Evolutionary conservation across 1,140 invertebrate genomes (phyloP), one percentile per base, ranked within the genome.

Genomic region (Gonatopus flavifemur): DNA sequence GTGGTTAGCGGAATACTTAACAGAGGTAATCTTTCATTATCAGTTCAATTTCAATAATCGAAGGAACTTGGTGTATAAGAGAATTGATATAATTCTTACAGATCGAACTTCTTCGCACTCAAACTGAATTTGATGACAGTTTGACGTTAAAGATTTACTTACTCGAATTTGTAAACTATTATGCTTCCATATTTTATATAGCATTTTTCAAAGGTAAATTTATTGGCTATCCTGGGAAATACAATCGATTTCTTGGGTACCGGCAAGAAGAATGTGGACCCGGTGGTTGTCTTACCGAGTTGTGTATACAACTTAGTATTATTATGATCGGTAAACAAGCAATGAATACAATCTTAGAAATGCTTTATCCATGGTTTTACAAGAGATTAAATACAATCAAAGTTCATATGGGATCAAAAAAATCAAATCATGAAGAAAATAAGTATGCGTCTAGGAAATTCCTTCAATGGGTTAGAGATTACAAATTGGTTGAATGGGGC

Each of bases 91-190:
- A 25, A 37, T 53, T 13, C 37, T 67, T 56, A 30, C 31, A 73
- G 64, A 69, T 94, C 73, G 93, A 99, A 81, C 82, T 97, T 57
- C 85, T 93, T 43, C 81, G 96, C 46, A 98, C 96, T 0, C 95
- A 98, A 80, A 95, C 93, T 0, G 94, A 98, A 78, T 99, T 97
- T 77, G 96, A 99, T 68, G 94, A 98, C 66, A 95, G 93, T 32
- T 76, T 98, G 13, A 98, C 94, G 0, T 80, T 98, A 9, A 98
- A 98, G 81, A 96, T 98, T 61, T 98, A 98, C 74, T 74, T 98
- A 7, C 84, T 99, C 28, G 94, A 98, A 80, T 98, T 98, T 80
- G 91, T 98, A 24, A 99, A 99, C 76, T 98, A 97, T 74, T 98
- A 98, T 76, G 92, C 95, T 16, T 96, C 94, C 1, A 96, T 98